phyloP scores from a whole-genome alignment of 2,113 vertebrate species.

The Picathartes gymnocephalus region DNA sequence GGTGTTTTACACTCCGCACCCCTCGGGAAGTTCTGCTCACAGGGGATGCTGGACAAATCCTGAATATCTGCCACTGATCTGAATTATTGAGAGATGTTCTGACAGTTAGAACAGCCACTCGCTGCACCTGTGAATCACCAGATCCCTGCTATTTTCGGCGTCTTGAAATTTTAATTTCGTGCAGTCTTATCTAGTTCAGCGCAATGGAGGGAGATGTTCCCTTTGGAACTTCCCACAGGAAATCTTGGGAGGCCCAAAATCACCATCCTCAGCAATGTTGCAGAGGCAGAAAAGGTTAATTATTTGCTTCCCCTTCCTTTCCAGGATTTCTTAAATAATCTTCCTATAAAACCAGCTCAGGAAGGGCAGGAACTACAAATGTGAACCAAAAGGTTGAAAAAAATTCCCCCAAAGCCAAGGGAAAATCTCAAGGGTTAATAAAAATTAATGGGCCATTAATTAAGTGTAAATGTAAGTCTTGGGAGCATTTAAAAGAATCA shows the following conservation, averaged over 20 bases:
- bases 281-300: not conserved
- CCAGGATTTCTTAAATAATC: not conserved
- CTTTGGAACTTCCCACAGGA: not conserved
- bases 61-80: conserved; percentile 74
- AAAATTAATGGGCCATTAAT: not conserved
- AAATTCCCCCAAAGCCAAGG: not conserved
- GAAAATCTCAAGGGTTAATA: not conserved
- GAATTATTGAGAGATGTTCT: conserved; percentile 25
- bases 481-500: not conserved
- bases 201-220: not conserved
- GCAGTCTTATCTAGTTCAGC: not conserved
- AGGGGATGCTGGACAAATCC: conserved; percentile 74
- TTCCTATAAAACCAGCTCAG: not conserved
- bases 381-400: not conserved
- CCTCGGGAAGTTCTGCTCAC: conserved; percentile 15
- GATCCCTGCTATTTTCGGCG: not conserved
- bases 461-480: not conserved
- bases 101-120: not conserved
- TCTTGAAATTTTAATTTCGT: not conserved
- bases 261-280: not conserved
- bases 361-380: not conserved
- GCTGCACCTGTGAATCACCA: not conserved
- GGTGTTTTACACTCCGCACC: conserved; percentile 20
- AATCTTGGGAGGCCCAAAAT: not conserved
- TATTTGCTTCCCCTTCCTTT: not conserved